Evolutionary conservation across 2,888 invertebrate genomes (phyloP).

Genomic region (Caenorhabditis parvicauda): DNA sequence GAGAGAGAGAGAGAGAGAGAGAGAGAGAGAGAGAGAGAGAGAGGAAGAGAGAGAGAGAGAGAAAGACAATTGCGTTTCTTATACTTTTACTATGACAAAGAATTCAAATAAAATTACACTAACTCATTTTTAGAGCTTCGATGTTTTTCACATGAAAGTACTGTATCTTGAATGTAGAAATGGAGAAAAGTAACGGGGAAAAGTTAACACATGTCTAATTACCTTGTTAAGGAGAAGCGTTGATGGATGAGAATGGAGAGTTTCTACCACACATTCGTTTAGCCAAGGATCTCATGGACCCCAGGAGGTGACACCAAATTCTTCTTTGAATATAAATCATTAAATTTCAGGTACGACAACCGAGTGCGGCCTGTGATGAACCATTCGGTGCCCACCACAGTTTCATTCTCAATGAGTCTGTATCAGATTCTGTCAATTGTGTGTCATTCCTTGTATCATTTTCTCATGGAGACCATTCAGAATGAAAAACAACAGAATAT

Average conservation of each 20-base stretch:
- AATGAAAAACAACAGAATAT: slow-evolving; percentile 60
- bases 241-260: slow-evolving; percentile 53
- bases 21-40: neutral
- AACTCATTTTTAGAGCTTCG: neutral
- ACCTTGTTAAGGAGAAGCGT: slow-evolving; percentile 43
- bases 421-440: slow-evolving; percentile 60
- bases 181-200: slow-evolving; percentile 1
- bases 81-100: too few species aligned
- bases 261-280: slow-evolving; percentile 59
- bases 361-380: slow-evolving; percentile 57
- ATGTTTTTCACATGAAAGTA: neutral
- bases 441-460: slow-evolving; percentile 14
- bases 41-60: neutral
- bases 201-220: slow-evolving; percentile 1
- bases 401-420: slow-evolving; percentile 58
- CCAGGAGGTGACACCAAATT: slow-evolving; percentile 27
- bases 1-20: slow-evolving; percentile 5
- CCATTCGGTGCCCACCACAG: slow-evolving; percentile 51
- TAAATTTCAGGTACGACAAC: slow-evolving; percentile 47
- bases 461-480: too few species aligned
- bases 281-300: slow-evolving; percentile 59
- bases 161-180: neutral
- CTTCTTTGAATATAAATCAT: neutral
- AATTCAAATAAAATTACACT: neutral
- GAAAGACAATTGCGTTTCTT: neutral